Base-by-base conservation (phyloP, 1,140 invertebrate species). In the Drosophila serrata region DNA sequence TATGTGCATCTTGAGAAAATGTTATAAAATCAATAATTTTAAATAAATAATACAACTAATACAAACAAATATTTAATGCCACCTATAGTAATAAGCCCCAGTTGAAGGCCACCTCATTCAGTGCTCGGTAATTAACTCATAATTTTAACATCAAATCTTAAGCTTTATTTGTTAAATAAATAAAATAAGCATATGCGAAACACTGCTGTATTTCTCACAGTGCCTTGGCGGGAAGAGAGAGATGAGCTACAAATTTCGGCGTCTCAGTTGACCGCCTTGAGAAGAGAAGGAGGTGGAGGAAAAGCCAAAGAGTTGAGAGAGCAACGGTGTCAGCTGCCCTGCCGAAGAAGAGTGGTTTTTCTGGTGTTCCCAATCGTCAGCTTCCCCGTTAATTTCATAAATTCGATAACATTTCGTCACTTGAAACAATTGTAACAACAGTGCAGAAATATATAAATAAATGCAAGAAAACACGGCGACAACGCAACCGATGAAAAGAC, bases 241-340 rank as follows among this genome's bases (percentile, higher is more conserved):
- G 51, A 68, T 63, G 45, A 40, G 45, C 64, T 42, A 51, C 60
- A 51, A 43, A 22, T 31, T 57, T 61, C 46, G 53, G 58, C 82
- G 82, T 87, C 70, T 82, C 82, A 88, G 84, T 88, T 87, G 81
- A 84, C 77, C 81, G 81, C 81, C 67, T 51, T 53, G 58, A 40
- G 64, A 58, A 62, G 60, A 48, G 33, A 43, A 33, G 22, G 53
- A n/a, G 17, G 31, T 9, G 31, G 27, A 8, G 48, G 29, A 7
- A 19, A 29, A 22, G 19, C 17, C 4, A 37, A 37, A 55, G 51
- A 31, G 51, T 55, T 49, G 39, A 72, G 67, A 72, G 69, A 56
- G 69, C 37, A 72, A 43, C n/a, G 12, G 79, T 82, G 79, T 82
- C 49, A 62, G 55, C 58, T 78, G 45, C 62, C 19, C 45, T 58